Base-by-base conservation (phyloP, 1,140 invertebrate genomes). In the Calephelis nemesis region DNA sequence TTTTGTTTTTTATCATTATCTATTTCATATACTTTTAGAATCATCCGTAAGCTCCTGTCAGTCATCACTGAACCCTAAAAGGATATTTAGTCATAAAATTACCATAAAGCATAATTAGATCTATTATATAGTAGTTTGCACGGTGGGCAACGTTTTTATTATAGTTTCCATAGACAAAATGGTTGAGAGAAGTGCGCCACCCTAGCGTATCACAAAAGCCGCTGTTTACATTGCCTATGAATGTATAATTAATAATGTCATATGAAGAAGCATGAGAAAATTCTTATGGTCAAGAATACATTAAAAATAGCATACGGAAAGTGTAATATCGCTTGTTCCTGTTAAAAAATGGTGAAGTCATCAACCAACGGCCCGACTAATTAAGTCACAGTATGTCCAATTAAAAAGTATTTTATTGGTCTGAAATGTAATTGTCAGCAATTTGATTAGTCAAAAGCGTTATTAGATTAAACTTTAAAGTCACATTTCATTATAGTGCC, bases 191-290 rank as follows among this genome's bases (percentile, higher is more conserved):
- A 71, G 72, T 63, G 69, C 63, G 71, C 73, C 73, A 65, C 72
- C 74, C 74, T 71, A 77, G 62, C 48, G 62, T 49, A 64, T 62
- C 62, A 85, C 85, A 85, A 85, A 77, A 78, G 65, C 48, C 69
- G 74, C 72, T 90, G 87, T 90, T 90, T 90, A 90, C 85, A 87
- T 90, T 87, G 81, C 78, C 70, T 74, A 78, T 78, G 85, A 88
- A 90, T 89, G 85, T 84, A 89, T 89, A 89, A 89, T 85, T 89
- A 87, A 89, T 89, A 79, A 75, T 79, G 79, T 83, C 81, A 81
- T 81, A 66, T 72, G 75, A 66, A 64, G 60, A 75, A 69, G 77
- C 81, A 83, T 88, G 86, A 87, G 83, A 87, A 87, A 83, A 76
- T 76, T 63, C 65, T 70, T 68, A 65, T 68, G 77, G 80, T 80